These are phyloP conservation scores for Buathra laborator DNA, from an alignment of 2,888 invertebrate species.

Conservation along the genomic window DNA sequence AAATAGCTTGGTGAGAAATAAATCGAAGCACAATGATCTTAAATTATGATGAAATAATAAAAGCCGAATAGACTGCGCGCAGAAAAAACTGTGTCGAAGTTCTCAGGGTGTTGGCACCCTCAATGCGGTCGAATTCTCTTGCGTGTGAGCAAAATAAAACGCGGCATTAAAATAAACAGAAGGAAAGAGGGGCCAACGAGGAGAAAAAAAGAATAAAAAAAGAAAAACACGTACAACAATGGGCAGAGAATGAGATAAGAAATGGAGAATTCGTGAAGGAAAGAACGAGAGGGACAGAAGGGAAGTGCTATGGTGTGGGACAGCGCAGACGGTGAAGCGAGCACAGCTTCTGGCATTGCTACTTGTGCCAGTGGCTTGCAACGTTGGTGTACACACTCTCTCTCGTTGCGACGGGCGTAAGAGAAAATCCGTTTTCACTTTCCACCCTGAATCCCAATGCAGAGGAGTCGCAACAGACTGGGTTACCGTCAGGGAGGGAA, in stretches of 20 bases:
- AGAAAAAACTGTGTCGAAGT: not conserved
- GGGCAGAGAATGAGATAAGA: not conserved
- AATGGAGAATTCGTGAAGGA: not conserved
- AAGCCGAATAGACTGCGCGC: not conserved
- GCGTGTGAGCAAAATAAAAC: not conserved
- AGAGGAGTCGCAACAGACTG: conserved; percentile 43
- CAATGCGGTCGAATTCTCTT: not conserved
- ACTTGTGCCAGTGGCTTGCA: conserved; percentile 26
- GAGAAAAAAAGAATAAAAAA: conserved; percentile 14
- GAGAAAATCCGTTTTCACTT: conserved; percentile 79
- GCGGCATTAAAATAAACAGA: not conserved
- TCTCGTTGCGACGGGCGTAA: conserved; percentile 65
- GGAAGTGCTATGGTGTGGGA: not conserved
- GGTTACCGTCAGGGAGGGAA: not conserved
- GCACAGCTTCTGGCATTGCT: not conserved
- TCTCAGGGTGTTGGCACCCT: not conserved
- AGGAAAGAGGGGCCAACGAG: not conserved
- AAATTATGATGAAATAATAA: not conserved
- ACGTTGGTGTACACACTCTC: conserved; percentile 45
- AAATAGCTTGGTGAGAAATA: not conserved
- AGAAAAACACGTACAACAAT: conserved; percentile 9
- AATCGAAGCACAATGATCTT: not conserved
- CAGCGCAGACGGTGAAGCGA: not conserved
- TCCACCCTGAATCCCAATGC: conserved; percentile 77
- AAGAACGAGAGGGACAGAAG: conserved; percentile 13